A percentile compares a stretch with the other conserved stretches of the same genome.
These are phyloP conservation scores for Malurus alboscapulatus DNA, from an alignment of 2,113 vertebrate genomes.

Conservation along the genomic window DNA sequence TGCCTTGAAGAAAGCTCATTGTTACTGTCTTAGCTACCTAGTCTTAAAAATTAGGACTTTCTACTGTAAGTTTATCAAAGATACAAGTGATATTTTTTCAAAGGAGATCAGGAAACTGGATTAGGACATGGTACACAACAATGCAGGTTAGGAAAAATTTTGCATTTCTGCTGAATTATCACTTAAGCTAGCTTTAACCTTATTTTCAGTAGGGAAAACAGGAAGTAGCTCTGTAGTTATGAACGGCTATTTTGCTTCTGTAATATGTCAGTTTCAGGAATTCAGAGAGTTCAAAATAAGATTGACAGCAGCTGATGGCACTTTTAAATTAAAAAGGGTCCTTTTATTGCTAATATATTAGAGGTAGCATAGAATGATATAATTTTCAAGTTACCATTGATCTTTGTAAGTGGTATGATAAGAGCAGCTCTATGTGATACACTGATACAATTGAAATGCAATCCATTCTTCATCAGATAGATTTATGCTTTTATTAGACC, in stretches of 20 bases:
- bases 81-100: not conserved
- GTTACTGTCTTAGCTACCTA: not conserved
- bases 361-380: conserved; percentile 60
- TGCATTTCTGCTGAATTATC: not conserved
- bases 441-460: conserved; percentile 66
- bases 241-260: conserved; percentile 43
- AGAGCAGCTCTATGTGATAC: conserved; percentile 30
- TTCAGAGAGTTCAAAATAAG: conserved; percentile 56
- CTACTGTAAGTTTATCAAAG: not conserved
- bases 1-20: not conserved
- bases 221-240: conserved; percentile 44
- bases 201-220: conserved; percentile 36
- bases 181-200: conserved; percentile 16
- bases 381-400: conserved; percentile 73
- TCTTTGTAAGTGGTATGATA: conserved; percentile 70
- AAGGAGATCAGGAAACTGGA: not conserved
- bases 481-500: conserved; percentile 76
- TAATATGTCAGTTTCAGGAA: conserved; percentile 59
- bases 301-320: conserved; percentile 54
- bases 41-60: not conserved
- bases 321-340: conserved; percentile 72
- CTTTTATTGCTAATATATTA: conserved; percentile 72
- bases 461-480: conserved; percentile 72
- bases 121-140: not conserved
- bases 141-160: not conserved